A percentile compares a stretch with the other conserved stretches of the same genome.
These are phyloP conservation scores for Drosophila lacertosa DNA, from an alignment of 1,140 invertebrate genomes.

Conservation along the genomic window DNA sequence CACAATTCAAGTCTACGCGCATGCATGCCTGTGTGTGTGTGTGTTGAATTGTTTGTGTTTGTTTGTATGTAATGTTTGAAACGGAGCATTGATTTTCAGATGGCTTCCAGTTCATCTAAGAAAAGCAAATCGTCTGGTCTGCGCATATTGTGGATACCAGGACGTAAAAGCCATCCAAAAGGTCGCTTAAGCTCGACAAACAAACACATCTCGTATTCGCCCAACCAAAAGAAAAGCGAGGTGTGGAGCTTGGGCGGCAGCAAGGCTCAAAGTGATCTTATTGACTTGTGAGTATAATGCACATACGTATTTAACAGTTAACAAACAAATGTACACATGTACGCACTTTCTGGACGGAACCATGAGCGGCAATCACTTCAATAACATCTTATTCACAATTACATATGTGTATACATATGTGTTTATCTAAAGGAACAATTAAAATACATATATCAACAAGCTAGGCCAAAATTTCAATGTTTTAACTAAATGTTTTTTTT, in stretches of 20 bases:
- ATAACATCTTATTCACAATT: neutral
- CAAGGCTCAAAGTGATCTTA: conserved; percentile 68
- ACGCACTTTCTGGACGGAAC: neutral
- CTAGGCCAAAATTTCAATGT: conserved; percentile 2
- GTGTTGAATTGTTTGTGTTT: neutral
- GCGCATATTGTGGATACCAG: conserved; percentile 80
- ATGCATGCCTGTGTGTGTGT: neutral
- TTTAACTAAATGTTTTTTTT: neutral
- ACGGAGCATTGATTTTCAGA: conserved; percentile 62
- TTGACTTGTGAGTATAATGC: conserved; percentile 73
- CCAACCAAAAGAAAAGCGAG: conserved; percentile 75
- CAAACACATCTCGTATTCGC: conserved; percentile 67
- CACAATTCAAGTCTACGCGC: neutral
- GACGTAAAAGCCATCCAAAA: conserved; percentile 71
- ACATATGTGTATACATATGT: neutral
- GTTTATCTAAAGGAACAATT: too few relatives aligned
- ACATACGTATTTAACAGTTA: neutral
- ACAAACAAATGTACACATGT: too few relatives aligned
- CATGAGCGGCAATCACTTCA: neutral
- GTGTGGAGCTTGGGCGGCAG: conserved; percentile 79
- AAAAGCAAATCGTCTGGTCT: conserved; percentile 72
- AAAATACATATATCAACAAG: conserved; percentile 3
- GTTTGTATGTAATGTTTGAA: conserved; percentile 24
- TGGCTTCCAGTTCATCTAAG: conserved; percentile 66
- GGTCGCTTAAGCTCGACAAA: conserved; percentile 68